Evolutionary conservation across 1,140 invertebrate species (phyloP).

Genomic region (Parapsyche elsis): DNA sequence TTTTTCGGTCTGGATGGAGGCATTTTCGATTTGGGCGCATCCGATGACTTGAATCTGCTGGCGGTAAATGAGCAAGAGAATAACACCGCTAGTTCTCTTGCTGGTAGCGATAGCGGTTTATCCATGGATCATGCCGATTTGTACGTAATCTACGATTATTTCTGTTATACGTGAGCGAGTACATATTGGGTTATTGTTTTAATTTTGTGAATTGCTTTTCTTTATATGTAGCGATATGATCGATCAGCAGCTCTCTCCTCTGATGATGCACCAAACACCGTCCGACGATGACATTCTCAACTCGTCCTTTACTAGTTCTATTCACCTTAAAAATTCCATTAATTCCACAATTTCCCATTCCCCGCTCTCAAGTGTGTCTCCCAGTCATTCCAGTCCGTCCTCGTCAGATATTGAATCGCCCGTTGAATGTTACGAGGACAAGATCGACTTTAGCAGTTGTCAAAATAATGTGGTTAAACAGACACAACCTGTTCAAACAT

Average conservation of each 20-base stretch:
- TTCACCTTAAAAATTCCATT: background rate
- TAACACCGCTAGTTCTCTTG: constrained; percentile 58
- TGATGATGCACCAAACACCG: constrained; percentile 62
- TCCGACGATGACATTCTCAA: constrained; percentile 40
- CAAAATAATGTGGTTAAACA: constrained; percentile 31
- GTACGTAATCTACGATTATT: constrained; percentile 58
- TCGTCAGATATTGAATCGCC: constrained; percentile 30
- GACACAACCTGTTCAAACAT: constrained; percentile 47
- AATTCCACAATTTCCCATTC: constrained; percentile 19
- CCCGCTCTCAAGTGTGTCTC: constrained; percentile 7
- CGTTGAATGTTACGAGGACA: constrained; percentile 34
- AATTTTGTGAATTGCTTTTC: background rate
- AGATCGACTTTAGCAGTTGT: constrained; percentile 27
- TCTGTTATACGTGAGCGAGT: too few relatives aligned
- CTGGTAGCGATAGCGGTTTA: constrained; percentile 65
- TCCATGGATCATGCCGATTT: constrained; percentile 67
- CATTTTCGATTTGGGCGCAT: constrained; percentile 58
- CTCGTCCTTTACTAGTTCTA: background rate
- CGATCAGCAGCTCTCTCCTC: constrained; percentile 64
- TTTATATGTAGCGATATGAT: constrained; percentile 61
- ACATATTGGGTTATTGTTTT: too few relatives aligned
- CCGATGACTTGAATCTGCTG: background rate
- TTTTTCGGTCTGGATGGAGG: constrained; percentile 66
- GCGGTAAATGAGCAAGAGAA: constrained; percentile 19
- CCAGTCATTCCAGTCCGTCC: constrained; percentile 24